Conservation (phyloP, 2,113 vertebrate genomes). For the Leucosticte australis region DNA sequence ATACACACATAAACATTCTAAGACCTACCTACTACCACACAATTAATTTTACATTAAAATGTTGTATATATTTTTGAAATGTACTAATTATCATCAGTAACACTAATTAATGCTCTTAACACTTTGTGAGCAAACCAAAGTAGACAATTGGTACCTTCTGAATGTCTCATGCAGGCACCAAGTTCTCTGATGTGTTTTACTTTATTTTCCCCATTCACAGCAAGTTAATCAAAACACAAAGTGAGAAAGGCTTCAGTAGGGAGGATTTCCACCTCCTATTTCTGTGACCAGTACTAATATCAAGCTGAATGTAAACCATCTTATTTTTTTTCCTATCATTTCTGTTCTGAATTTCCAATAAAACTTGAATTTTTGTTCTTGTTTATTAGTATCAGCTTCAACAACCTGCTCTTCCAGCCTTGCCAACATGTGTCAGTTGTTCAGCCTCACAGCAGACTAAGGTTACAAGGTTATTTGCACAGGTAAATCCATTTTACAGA, state of each 20-base stretch:
- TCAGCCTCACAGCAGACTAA: neutral
- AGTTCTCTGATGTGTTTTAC: neutral
- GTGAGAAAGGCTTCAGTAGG: neutral
- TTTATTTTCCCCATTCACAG: neutral
- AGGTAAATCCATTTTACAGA: neutral
- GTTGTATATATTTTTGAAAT: neutral
- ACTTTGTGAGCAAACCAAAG: neutral
- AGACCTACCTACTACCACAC: neutral
- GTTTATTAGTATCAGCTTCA: neutral
- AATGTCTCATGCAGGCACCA: neutral
- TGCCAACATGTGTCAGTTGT: neutral
- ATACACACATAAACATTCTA: neutral
- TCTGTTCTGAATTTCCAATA: conserved; percentile 32
- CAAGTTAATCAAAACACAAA: neutral
- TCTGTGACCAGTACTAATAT: neutral
- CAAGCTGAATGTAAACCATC: neutral
- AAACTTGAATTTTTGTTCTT: conserved; percentile 22
- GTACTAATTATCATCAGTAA: neutral
- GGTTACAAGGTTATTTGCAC: neutral
- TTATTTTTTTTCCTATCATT: neutral
- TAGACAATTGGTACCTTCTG: neutral
- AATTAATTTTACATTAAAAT: neutral
- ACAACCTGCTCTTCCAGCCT: neutral
- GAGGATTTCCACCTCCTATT: neutral
- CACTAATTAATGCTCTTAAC: neutral